Evolutionary conservation across 2,888 invertebrate species (phyloP).

Genomic region (Aelia acuminata): DNA sequence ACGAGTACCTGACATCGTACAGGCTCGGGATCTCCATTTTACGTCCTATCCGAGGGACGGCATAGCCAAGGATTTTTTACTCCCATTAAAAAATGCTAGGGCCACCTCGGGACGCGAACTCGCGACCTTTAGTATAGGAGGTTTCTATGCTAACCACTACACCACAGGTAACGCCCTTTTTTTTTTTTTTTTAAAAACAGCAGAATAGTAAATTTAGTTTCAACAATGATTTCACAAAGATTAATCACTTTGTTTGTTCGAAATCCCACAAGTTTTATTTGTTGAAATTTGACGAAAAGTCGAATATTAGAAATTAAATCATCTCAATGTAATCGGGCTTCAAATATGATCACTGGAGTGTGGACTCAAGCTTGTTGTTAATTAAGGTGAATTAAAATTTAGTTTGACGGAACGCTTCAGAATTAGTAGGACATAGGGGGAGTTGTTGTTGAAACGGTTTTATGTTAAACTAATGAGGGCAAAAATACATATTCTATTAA

Average conservation of each 20-base stretch:
- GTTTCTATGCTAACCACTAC: no score
- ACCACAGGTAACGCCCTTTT: no score
- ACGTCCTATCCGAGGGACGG: no score
- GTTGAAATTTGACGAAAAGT: not conserved
- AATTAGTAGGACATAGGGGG: not conserved
- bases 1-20: no score
- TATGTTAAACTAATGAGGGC: not conserved
- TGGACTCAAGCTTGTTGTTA: not conserved
- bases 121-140: no score
- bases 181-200: no score
- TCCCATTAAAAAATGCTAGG: no score
- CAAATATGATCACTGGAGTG: not conserved
- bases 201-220: no score
- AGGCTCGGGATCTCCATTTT: no score
- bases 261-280: not conserved
- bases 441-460: not conserved
- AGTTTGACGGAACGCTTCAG: not conserved
- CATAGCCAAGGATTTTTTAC: no score
- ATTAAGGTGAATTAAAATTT: not conserved
- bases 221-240: not conserved
- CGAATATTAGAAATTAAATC: not conserved
- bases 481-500: not conserved
- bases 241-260: not conserved
- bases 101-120: no score
- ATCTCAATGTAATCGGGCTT: not conserved